Evolutionary conservation across 2,888 invertebrate species (phyloP).

Genomic region (Acronicta leporina): DNA sequence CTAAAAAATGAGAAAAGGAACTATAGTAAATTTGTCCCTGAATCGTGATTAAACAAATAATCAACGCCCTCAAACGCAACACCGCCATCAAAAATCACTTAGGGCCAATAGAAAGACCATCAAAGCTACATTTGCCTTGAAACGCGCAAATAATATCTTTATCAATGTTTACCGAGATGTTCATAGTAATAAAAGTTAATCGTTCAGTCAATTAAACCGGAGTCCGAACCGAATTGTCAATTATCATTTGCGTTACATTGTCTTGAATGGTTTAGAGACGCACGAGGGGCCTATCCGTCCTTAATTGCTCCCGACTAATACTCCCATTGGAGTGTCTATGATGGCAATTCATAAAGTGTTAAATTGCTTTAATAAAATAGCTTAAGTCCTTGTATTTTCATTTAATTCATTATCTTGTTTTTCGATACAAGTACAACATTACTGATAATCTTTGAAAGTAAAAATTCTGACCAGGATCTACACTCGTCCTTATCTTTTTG

Average conservation of each 20-base stretch:
- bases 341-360: conserved; percentile 42
- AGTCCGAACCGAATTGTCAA: conserved; percentile 66
- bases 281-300: conserved; percentile 47
- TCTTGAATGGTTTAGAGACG: conserved; percentile 61
- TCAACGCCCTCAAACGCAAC: conserved; percentile 54
- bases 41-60: conserved; percentile 48
- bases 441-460: background rate
- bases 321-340: conserved; percentile 39
- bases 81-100: conserved; percentile 81
- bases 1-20: too few species aligned
- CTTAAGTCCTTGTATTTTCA: conserved; percentile 27
- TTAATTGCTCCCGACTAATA: conserved; percentile 54
- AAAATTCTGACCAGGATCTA: background rate
- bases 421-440: conserved; percentile 1
- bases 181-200: conserved; percentile 73
- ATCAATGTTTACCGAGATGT: conserved; percentile 73
- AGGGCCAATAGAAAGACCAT: conserved; percentile 72
- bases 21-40: conserved; percentile 22
- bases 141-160: conserved; percentile 66
- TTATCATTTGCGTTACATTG: conserved; percentile 65
- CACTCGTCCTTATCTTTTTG: background rate
- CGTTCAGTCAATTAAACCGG: conserved; percentile 69
- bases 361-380: conserved; percentile 35
- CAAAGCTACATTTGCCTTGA: conserved; percentile 65
- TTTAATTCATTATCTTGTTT: background rate